Percentiles rank a stretch among this genome's conserved stretches.
Conservation (phyloP, 2,797 vertebrate genomes). For the Tauraco hartlaubi region DNA sequence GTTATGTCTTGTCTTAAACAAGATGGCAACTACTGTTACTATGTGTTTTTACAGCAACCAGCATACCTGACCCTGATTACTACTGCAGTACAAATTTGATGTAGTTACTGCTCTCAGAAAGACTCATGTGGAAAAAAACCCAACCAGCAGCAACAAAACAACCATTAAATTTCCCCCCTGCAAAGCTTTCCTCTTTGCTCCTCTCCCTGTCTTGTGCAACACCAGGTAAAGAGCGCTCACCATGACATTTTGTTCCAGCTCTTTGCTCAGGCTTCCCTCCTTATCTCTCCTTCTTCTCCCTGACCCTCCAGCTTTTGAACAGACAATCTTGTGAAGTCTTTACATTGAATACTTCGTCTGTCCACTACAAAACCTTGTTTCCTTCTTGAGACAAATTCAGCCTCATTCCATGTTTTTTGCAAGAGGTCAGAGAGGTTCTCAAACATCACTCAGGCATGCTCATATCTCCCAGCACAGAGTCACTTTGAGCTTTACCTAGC, state of each 20-base stretch:
- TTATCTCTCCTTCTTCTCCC: neutral
- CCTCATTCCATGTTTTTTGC: neutral
- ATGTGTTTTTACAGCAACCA: neutral
- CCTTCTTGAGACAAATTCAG: neutral
- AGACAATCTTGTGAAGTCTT: neutral
- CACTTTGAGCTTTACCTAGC: neutral
- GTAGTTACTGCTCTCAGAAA: neutral
- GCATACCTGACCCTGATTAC: neutral
- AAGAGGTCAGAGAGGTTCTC: slow-evolving; percentile 1
- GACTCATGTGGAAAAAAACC: neutral
- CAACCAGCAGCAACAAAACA: neutral
- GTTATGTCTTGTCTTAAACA: neutral
- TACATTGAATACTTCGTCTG: neutral
- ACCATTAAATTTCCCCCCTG: neutral
- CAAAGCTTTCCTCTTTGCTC: neutral
- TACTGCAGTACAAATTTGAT: neutral
- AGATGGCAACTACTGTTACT: neutral
- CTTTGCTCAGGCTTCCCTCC: neutral
- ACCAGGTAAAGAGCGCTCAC: neutral
- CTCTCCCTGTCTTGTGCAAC: neutral
- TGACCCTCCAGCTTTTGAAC: neutral
- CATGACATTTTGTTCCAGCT: neutral
- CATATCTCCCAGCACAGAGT: neutral
- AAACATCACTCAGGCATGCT: neutral
- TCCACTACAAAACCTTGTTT: slow-evolving; percentile 5